A percentile compares a stretch with the other conserved stretches of the same genome.
These are phyloP conservation scores for Pocota personata DNA, from an alignment of 2,888 invertebrate genomes.

Conservation along the genomic window DNA sequence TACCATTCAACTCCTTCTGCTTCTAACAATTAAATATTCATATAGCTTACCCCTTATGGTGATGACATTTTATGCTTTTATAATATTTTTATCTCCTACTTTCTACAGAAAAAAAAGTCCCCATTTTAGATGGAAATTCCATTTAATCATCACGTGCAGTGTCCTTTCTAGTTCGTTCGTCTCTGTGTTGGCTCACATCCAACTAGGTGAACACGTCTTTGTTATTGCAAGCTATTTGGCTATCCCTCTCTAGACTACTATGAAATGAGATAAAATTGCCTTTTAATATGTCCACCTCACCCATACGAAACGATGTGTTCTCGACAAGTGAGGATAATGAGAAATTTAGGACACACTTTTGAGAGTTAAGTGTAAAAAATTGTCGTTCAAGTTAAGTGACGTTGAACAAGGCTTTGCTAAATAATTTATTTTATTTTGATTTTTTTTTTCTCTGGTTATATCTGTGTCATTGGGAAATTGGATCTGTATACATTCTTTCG, in stretches of 20 bases:
- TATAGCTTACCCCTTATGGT: conserved; percentile 44
- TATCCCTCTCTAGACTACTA: conserved; percentile 5
- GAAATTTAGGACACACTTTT: conserved; percentile 52
- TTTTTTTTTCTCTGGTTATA: background rate
- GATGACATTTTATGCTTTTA: conserved; percentile 31
- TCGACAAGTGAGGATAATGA: conserved; percentile 59
- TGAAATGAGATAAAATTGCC: conserved; percentile 5
- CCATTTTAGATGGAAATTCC: conserved; percentile 24
- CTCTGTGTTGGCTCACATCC: conserved; percentile 49
- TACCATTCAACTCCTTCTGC: background rate
- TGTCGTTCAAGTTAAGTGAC: conserved; percentile 28
- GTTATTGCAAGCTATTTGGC: conserved; percentile 26
- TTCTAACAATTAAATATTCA: conserved; percentile 47
- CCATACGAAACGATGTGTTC: conserved; percentile 19
- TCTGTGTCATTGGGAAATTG: background rate
- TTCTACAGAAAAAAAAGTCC: background rate
- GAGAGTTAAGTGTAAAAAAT: conserved; percentile 26
- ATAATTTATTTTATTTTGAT: background rate
- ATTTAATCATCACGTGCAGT: conserved; percentile 47
- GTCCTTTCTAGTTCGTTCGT: conserved; percentile 38
- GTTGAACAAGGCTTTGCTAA: background rate
- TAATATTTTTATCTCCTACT: background rate
- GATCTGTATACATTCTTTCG: background rate
- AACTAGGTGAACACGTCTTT: conserved; percentile 57
- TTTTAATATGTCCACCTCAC: conserved; percentile 38